Base-by-base conservation (phyloP, 2,888 invertebrate genomes). In the Apodemia zela region DNA sequence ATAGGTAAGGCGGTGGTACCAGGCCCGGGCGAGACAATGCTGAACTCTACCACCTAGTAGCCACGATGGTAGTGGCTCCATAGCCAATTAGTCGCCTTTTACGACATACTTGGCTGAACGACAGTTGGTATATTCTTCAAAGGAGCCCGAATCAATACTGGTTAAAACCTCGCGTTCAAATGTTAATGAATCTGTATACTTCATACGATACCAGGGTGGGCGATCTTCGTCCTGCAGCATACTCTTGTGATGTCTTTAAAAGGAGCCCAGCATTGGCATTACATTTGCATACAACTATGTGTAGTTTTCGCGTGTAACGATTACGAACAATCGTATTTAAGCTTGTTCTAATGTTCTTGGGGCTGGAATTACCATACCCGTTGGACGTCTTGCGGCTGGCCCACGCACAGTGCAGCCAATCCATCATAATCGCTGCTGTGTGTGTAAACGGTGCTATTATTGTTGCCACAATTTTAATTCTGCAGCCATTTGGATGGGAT, bases 311-410 rank as follows among this genome's bases (percentile, higher is more conserved):
- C 75, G 72, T 76, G 78, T 85, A 78, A 78, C 75, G 76, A 71
- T 74, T 69, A 66, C 71, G 76, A 82, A 87, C 86, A 86, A 86
- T 86, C 79, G 81, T 81, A 80, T 74, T 76, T 75, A 72, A 75
- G 73, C 77, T 75, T 75, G 82, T 81, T 82, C 80, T 76, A 75
- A 77, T 77, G 79, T 73, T 72, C 71, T 70, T 63, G 69, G 68
- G 66, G 76, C 75, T 75, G 76, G 80, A 76, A 89, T 89, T 89
- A 87, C 89, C 89, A 89, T 89, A 89, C 89, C 81, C 72, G 87
- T 81, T 79, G 79, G 84, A 83, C 84, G 73, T 80, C 79, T 72
- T 78, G 54, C 42, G 42, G 42, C 18, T 21, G 21, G 80, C 89
- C 89, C 85, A 88, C 89, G 87, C 88, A 75, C 72, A 71, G 71